Percentiles rank a stretch among this genome's conserved stretches.
Conservation (phyloP, 2,888 invertebrate species). For the Helleia helle region DNA sequence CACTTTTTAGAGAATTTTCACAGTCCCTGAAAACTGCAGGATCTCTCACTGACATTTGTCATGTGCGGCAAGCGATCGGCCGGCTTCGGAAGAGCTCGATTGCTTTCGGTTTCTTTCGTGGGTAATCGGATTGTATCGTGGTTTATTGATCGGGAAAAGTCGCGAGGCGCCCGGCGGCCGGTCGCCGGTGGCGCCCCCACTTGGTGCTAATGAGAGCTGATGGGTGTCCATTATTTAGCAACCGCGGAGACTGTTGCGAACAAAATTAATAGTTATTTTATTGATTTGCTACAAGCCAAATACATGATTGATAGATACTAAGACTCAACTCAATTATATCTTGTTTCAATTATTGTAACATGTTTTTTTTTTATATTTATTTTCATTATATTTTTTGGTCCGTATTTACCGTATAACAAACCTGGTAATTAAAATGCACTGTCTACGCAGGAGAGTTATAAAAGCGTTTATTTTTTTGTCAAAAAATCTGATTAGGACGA, state of each 20-base stretch:
- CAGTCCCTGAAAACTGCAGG: constrained; percentile 58
- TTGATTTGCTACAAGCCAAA: constrained; percentile 40
- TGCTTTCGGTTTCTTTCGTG: constrained; percentile 35
- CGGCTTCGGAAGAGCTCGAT: constrained; percentile 27
- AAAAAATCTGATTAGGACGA: too few species aligned
- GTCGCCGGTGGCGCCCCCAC: constrained; percentile 63
- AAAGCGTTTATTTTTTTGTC: too few species aligned
- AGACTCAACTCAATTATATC: too few species aligned
- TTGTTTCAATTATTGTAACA: too few species aligned
- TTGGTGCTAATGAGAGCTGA: constrained; percentile 60
- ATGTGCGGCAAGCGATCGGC: constrained; percentile 39
- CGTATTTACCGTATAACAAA: too few species aligned
- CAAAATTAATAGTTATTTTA: constrained; percentile 66
- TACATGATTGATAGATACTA: neutral
- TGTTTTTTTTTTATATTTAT: neutral
- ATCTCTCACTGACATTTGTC: constrained; percentile 65
- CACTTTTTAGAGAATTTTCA: constrained; percentile 45
- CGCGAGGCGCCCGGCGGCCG: constrained; percentile 56
- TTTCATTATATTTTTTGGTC: neutral
- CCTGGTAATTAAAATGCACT: too few species aligned
- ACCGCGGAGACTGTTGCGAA: constrained; percentile 53
- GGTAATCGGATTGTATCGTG: constrained; percentile 27
- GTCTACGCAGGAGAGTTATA: too few species aligned
- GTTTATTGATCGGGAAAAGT: constrained; percentile 47
- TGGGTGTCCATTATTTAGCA: constrained; percentile 68